Evolutionary conservation across 2,113 vertebrate genomes (phyloP).

Genomic region (Suricata suricatta): DNA sequence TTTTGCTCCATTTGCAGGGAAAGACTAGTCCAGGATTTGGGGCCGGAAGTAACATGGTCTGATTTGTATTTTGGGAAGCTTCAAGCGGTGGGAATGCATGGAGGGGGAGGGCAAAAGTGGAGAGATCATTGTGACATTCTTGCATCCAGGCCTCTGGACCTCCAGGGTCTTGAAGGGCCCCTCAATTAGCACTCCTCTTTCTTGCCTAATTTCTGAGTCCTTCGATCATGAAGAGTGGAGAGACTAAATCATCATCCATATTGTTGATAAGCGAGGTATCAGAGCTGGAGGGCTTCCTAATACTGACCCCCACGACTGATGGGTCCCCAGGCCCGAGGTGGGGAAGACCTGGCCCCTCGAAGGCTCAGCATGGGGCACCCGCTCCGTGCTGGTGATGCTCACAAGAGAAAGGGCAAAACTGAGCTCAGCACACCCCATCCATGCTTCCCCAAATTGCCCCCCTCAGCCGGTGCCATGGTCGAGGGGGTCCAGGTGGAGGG

Average conservation of each 20-base stretch:
- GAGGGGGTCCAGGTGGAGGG: fast-evolving
- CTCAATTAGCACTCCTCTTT: background rate
- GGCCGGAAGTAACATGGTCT: background rate
- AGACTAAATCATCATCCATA: background rate
- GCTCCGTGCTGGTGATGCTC: background rate
- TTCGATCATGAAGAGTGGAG: background rate
- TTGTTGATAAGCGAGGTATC: background rate
- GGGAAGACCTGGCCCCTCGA: background rate
- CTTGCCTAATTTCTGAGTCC: background rate
- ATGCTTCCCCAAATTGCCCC: background rate
- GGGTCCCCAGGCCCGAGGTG: background rate
- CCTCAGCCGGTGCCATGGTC: fast-evolving
- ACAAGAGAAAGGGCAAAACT: background rate
- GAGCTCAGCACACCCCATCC: too few species aligned
- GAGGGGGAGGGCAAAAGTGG: background rate
- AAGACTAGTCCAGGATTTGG: background rate
- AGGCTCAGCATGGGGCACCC: background rate
- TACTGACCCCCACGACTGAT: fast-evolving
- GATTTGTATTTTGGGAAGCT: background rate
- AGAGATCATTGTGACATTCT: too few species aligned
- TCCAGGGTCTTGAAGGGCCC: background rate
- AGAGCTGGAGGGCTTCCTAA: background rate
- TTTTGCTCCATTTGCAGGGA: background rate
- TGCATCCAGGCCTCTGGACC: background rate
- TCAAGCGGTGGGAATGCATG: background rate